These are phyloP conservation scores for Melopsittacus undulatus DNA, from an alignment of 2,797 vertebrate genomes.

Conservation along the genomic window DNA sequence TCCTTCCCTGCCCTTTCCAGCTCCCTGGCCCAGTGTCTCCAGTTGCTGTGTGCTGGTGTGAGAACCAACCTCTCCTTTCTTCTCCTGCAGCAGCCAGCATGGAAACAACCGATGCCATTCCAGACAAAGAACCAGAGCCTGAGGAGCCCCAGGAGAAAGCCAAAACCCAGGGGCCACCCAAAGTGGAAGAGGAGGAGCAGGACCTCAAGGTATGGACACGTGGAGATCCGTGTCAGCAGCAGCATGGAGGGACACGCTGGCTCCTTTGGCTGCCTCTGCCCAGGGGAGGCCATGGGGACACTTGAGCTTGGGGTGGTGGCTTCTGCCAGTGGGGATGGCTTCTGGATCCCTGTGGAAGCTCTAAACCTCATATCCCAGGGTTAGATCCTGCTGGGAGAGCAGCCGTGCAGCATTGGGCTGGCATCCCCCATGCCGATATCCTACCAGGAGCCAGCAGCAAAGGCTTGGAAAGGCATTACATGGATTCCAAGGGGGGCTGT, in stretches of 20 bases:
- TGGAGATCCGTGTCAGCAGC: fast-evolving
- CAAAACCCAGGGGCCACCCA: conserved; percentile 74
- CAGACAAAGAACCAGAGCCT: conserved; percentile 78
- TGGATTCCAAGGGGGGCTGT: neutral
- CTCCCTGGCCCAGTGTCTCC: neutral
- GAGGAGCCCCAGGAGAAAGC: conserved; percentile 81
- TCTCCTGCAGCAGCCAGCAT: neutral
- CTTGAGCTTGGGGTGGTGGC: neutral
- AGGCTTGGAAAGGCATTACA: neutral
- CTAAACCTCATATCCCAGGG: neutral
- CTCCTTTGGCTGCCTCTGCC: neutral
- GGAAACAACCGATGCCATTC: conserved; percentile 73
- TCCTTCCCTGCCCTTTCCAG: neutral
- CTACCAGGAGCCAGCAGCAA: neutral
- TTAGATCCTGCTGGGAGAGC: neutral
- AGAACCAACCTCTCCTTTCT: neutral
- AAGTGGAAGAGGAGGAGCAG: conserved; percentile 85
- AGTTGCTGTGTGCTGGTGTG: neutral
- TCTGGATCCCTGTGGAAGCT: neutral
- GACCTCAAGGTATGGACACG: conserved; percentile 85
- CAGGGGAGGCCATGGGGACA: neutral
- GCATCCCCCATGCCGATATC: neutral
- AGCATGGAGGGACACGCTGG: fast-evolving
- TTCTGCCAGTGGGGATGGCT: neutral
- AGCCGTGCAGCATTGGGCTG: neutral